phyloP scores from a whole-genome alignment of 1,140 invertebrate species.

The Melanaphis sacchari region DNA sequence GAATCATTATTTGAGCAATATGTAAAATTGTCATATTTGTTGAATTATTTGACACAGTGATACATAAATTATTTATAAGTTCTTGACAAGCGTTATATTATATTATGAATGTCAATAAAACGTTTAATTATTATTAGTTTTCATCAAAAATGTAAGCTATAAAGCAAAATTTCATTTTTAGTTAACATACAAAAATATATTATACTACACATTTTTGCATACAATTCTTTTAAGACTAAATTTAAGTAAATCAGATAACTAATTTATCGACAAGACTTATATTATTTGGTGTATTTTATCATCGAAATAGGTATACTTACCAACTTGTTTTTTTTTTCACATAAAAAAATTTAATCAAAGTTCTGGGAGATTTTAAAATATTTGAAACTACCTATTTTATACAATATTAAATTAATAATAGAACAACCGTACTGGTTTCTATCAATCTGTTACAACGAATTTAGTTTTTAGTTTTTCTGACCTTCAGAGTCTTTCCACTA shows the following conservation, averaged over 20 bases:
- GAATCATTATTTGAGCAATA: background rate
- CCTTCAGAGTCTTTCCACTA: background rate
- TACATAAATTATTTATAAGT: background rate
- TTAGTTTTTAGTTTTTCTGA: background rate
- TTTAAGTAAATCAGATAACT: background rate
- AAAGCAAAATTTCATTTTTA: background rate
- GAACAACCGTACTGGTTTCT: background rate
- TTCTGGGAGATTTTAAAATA: background rate
- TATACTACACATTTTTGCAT: background rate
- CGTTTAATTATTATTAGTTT: background rate
- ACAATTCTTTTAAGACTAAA: background rate
- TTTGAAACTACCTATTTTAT: background rate
- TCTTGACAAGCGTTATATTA: background rate
- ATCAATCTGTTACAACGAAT: background rate
- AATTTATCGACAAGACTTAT: background rate
- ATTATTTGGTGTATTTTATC: background rate
- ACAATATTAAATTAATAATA: slow-evolving; percentile 10
- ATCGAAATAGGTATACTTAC: background rate
- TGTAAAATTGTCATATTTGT: background rate
- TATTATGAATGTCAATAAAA: background rate
- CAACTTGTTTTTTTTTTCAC: background rate
- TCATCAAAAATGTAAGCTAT: too few relatives aligned
- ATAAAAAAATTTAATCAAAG: slow-evolving; percentile 12
- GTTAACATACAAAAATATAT: background rate
- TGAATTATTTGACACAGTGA: background rate